Evolutionary conservation across 2,797 vertebrate species (phyloP).

Genomic region (Delichon dasypus): DNA sequence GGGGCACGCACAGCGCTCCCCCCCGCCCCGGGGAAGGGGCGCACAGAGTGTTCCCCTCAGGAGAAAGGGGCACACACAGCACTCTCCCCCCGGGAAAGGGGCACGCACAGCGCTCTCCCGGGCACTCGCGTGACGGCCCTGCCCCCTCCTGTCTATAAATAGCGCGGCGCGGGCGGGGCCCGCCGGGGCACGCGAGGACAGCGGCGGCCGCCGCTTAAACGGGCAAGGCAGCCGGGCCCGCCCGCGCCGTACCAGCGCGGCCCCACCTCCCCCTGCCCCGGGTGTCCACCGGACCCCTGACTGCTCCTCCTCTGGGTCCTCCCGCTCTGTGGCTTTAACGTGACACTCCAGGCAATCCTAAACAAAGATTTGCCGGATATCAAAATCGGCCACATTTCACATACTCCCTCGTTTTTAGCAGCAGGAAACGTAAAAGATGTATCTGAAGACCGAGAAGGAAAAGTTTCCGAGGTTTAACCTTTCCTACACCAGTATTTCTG

Average conservation of each 20-base stretch:
- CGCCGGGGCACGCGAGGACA: constrained; percentile 24
- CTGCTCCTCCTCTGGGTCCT: neutral
- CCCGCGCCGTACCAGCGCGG: rapidly evolving
- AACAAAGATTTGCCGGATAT: neutral
- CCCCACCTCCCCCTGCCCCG: neutral
- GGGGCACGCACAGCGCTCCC: neutral
- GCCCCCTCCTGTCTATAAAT: neutral
- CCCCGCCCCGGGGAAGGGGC: neutral
- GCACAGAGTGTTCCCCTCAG: neutral
- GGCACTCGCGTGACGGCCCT: neutral
- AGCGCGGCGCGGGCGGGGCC: neutral
- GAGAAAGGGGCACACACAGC: neutral
- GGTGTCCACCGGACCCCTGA: neutral
- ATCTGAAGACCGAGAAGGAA: neutral
- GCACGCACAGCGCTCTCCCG: too few species aligned
- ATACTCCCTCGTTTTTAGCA: neutral
- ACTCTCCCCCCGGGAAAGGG: too few species aligned
- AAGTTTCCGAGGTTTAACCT: neutral
- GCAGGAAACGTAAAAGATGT: neutral
- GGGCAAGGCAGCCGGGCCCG: neutral
- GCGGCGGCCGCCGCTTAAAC: neutral
- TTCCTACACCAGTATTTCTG: neutral
- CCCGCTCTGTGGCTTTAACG: neutral
- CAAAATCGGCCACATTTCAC: neutral
- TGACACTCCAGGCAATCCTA: neutral